phyloP scores from a whole-genome alignment of 2,113 vertebrate genomes.

The Elaphurus davidianus region DNA sequence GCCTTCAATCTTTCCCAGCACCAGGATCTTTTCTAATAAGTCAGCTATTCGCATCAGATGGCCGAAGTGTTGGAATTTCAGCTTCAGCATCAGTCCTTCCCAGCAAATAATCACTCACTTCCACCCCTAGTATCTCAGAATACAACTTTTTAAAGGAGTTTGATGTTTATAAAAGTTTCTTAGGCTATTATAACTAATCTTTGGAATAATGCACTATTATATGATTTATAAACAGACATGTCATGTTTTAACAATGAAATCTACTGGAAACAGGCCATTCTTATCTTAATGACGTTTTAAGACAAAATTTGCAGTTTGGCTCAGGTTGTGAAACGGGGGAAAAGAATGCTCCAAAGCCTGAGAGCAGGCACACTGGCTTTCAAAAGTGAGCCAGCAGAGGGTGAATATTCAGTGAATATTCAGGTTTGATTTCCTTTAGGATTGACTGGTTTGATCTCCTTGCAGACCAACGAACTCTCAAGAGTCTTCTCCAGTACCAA shows the following conservation, averaged over 20 bases:
- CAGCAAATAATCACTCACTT: background rate
- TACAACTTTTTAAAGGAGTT: slow-evolving; percentile 2
- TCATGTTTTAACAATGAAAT: slow-evolving; percentile 44
- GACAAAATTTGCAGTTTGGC: background rate
- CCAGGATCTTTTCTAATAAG: background rate
- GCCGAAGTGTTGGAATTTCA: background rate
- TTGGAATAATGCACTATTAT: background rate
- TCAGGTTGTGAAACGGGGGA: background rate
- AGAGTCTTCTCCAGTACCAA: background rate
- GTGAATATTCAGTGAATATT: background rate
- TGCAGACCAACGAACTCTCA: background rate
- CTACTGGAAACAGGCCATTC: slow-evolving; percentile 20
- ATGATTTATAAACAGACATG: slow-evolving; percentile 37
- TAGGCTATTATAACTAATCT: slow-evolving; percentile 23
- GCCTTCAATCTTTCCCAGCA: background rate
- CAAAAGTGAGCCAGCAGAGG: slow-evolving; percentile 45
- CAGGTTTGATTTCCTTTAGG: background rate
- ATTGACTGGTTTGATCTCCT: background rate
- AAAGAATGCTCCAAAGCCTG: background rate
- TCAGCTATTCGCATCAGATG: background rate
- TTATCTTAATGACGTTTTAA: slow-evolving; percentile 48
- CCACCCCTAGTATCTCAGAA: background rate
- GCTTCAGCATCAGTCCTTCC: background rate
- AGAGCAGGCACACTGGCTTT: background rate
- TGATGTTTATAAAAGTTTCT: slow-evolving; percentile 53